A percentile compares a stretch with the other conserved stretches of the same genome.
phyloP scores from a whole-genome alignment of 1,140 invertebrate species.

The Aphelenchoides besseyi region DNA sequence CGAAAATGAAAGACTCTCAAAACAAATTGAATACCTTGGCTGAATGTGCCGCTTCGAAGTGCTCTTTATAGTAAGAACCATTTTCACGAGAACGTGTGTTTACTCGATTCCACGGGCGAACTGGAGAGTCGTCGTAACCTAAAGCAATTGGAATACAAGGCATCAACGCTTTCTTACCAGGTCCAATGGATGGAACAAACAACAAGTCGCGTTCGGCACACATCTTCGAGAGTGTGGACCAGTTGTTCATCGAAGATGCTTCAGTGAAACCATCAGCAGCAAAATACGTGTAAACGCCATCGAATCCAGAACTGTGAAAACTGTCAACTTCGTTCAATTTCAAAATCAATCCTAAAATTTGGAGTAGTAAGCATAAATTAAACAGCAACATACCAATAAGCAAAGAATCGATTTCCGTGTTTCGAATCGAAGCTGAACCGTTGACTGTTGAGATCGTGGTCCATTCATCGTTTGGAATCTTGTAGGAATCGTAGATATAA shows the following conservation, averaged over 20 bases:
- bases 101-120: slow-evolving; percentile 66
- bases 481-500: slow-evolving; percentile 67
- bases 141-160: slow-evolving; percentile 45
- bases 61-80: slow-evolving; percentile 64
- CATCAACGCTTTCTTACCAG: not conserved
- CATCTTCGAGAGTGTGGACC: slow-evolving; percentile 62
- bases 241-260: slow-evolving; percentile 65
- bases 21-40: slow-evolving; percentile 36
- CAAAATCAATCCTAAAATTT: slow-evolving; percentile 62
- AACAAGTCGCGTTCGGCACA: slow-evolving; percentile 61
- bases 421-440: slow-evolving; percentile 60
- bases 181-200: slow-evolving; percentile 66
- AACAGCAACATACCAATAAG: slow-evolving; percentile 63
- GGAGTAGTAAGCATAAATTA: not conserved
- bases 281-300: slow-evolving; percentile 68
- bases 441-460: slow-evolving; percentile 57
- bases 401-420: slow-evolving; percentile 64
- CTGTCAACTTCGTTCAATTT: slow-evolving; percentile 59
- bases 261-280: slow-evolving; percentile 66
- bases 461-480: slow-evolving; percentile 60
- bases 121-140: slow-evolving; percentile 66
- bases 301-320: slow-evolving; percentile 64
- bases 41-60: slow-evolving; percentile 63
- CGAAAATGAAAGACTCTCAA: not conserved
- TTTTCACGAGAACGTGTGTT: slow-evolving; percentile 63